Evolutionary conservation across 2,888 invertebrate species (phyloP).

Genomic region (Standfussiana lucernea): DNA sequence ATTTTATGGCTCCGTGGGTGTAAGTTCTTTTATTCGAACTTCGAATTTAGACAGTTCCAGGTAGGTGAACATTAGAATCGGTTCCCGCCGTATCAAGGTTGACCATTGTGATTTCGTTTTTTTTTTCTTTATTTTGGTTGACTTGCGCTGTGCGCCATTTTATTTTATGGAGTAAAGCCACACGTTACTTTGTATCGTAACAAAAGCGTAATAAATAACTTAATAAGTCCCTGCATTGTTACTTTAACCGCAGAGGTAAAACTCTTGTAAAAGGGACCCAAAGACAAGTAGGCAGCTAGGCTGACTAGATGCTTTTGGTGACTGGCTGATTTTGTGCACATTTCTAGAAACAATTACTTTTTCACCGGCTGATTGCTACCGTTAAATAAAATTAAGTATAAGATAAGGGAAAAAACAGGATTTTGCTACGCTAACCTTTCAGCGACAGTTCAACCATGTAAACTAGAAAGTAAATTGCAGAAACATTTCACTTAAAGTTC

Average conservation of each 20-base stretch:
- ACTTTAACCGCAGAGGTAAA: not conserved
- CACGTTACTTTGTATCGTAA: slow-evolving; percentile 22
- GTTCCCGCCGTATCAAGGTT: slow-evolving; percentile 55
- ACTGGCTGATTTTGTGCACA: not conserved
- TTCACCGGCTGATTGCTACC: not conserved
- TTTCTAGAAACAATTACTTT: not conserved
- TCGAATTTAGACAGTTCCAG: slow-evolving; percentile 61
- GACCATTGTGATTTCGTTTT: slow-evolving; percentile 44
- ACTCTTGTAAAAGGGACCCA: not conserved
- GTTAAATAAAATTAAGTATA: not conserved
- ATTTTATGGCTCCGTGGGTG: slow-evolving; percentile 66
- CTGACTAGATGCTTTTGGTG: not conserved
- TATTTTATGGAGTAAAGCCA: slow-evolving; percentile 40
- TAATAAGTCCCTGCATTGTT: not conserved
- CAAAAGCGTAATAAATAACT: slow-evolving; percentile 38
- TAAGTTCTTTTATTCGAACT: slow-evolving; percentile 58
- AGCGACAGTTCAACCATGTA: slow-evolving; percentile 7
- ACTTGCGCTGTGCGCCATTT: not conserved
- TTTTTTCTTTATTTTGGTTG: slow-evolving; percentile 14
- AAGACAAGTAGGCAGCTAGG: not conserved
- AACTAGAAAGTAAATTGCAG: slow-evolving; percentile 42
- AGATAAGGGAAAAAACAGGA: not conserved
- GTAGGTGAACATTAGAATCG: slow-evolving; percentile 56
- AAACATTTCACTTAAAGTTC: slow-evolving; percentile 52
- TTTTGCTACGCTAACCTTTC: not conserved